Evolutionary conservation across 2,888 invertebrate species (phyloP), one percentile per base, ranked within the genome.

Genomic region (Agrochola lychnidis): DNA sequence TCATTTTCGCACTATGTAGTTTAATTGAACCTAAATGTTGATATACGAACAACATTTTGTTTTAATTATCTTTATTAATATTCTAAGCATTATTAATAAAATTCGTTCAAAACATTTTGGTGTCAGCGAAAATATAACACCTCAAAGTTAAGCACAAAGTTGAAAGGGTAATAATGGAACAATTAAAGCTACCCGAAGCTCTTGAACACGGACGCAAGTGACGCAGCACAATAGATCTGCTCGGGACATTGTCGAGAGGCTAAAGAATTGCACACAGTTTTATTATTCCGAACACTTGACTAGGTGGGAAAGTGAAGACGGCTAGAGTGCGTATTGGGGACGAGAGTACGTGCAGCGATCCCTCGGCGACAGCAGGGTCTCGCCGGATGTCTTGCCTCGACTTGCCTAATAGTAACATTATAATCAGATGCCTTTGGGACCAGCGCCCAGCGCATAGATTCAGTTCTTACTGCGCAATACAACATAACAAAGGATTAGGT

Each of bases 221-320:
- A 82, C 70, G 66, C 53, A 51, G 56, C 91, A 93, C 92, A 94
- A 93, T 92, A 89, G 92, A 84, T 87, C 88, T 88, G 88, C 75
- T 87, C 88, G 86, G 92, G 91, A 92, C 90, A 91, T 83, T 87
- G 89, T 91, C 76, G 83, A 92, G 91, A 82, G 89, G 83, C 84
- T 88, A 88, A 91, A 91, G 89, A 91, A 91, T 91, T 90, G 90
- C 89, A 91, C 90, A 92, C 91, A 90, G 90, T 92, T 93, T 78
- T 94, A 92, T 94, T 93, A 92, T 94, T 91, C 91, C 88, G 87
- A 87, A 83, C 89, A 92, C 93, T 93, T 90, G 89, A 92, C 86
- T 88, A 87, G 88, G 90, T 91, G 87, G 89, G 92, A 93, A 93
- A 93, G 92, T 91, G 91, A 93, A 93, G 92, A 87, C 90, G 89